Conservation (phyloP, 2,797 vertebrate species). For the Poecilia gillii region DNA sequence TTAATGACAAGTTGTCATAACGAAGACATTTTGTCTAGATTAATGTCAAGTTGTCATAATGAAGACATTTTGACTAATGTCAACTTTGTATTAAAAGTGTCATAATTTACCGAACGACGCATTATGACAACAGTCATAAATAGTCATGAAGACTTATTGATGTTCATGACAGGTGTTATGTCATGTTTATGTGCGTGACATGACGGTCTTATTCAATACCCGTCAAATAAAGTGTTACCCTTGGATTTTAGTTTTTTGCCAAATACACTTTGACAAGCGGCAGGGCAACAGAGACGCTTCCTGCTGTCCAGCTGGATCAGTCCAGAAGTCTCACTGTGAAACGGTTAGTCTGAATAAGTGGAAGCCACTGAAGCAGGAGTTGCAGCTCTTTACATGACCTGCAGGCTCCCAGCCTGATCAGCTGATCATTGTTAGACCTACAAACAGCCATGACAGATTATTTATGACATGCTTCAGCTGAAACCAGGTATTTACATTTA, state of each 20-base stretch:
- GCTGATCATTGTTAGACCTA: neutral
- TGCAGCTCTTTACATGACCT: neutral
- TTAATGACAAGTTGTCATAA: too few relatives aligned
- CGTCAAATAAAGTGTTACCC: too few relatives aligned
- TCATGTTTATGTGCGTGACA: too few relatives aligned
- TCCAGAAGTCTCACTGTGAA: neutral
- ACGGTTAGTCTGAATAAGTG: neutral
- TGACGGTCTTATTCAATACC: too few relatives aligned
- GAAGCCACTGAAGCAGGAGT: neutral
- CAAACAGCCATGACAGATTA: neutral
- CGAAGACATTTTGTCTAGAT: too few relatives aligned
- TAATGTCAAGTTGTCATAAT: too few relatives aligned
- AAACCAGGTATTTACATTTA: neutral
- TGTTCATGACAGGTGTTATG: too few relatives aligned
- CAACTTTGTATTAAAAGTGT: too few relatives aligned
- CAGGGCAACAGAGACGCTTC: neutral
- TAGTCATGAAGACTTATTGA: too few relatives aligned
- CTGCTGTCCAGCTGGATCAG: neutral
- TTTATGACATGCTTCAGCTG: neutral
- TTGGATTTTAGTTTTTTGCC: neutral
- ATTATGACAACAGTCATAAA: too few relatives aligned
- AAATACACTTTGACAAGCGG: neutral
- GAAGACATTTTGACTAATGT: too few relatives aligned
- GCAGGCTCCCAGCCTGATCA: neutral
- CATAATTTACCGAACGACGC: too few relatives aligned